Conservation (phyloP, 2,113 vertebrate genomes). For the Gymnogyps californianus region DNA sequence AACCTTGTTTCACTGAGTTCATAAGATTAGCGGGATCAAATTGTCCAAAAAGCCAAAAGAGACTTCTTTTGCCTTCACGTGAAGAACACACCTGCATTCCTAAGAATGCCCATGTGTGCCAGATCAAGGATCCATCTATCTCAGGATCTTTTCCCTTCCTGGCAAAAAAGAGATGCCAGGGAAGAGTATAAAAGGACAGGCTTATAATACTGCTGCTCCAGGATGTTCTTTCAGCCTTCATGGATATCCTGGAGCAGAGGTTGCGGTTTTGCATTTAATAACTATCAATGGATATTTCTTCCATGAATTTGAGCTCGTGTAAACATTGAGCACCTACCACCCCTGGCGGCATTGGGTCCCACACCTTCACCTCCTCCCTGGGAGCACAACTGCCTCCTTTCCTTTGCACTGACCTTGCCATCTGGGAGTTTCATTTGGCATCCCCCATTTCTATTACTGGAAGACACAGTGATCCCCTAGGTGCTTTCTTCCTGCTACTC, state of each 20-base stretch:
- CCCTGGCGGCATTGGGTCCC: neutral
- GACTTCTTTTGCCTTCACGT: neutral
- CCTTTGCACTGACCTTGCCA: conserved; percentile 26
- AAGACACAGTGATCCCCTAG: neutral
- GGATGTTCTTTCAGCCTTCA: conserved; percentile 40
- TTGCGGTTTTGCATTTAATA: conserved; percentile 43
- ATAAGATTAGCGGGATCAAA: neutral
- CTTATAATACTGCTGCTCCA: conserved; percentile 20
- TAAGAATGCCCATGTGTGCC: conserved; percentile 14
- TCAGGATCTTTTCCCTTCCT: conserved; percentile 44
- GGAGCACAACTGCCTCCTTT: conserved; percentile 5
- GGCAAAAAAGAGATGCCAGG: conserved; percentile 35
- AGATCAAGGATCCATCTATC: conserved; percentile 35
- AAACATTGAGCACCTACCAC: conserved; percentile 16
- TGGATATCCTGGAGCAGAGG: conserved; percentile 49
- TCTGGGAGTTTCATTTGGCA: conserved; percentile 18
- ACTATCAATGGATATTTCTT: conserved; percentile 51
- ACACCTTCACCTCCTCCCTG: neutral
- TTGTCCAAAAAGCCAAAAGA: neutral
- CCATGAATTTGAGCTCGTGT: neutral
- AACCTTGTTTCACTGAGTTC: neutral
- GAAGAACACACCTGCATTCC: conserved; percentile 25
- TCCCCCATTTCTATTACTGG: neutral
- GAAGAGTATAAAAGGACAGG: conserved; percentile 31
- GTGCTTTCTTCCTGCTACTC: neutral